These are phyloP conservation scores for Andrena bicolor DNA, from an alignment of 2,888 invertebrate genomes.

Conservation along the genomic window DNA sequence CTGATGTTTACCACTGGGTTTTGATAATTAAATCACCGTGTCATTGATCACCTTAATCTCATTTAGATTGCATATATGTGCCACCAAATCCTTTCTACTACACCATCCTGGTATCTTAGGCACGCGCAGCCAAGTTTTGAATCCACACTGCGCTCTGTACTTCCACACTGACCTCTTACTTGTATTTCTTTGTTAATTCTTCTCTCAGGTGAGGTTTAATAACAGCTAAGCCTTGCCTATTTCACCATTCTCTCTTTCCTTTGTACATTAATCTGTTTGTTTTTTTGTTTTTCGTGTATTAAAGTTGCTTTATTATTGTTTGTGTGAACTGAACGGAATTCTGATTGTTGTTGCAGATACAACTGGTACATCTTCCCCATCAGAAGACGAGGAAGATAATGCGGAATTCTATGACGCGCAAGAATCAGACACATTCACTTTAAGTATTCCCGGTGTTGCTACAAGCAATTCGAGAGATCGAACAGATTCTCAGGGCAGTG, in stretches of 20 bases:
- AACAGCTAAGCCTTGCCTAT: too few relatives aligned
- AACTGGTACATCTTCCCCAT: slow-evolving; percentile 84
- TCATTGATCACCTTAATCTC: slow-evolving; percentile 44
- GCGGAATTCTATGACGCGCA: slow-evolving; percentile 88
- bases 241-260: too few relatives aligned
- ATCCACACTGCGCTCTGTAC: too few relatives aligned
- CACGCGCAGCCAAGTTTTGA: too few relatives aligned
- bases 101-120: too few relatives aligned
- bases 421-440: slow-evolving; percentile 84
- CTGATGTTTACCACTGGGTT: slow-evolving; percentile 24
- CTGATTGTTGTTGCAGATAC: slow-evolving; percentile 75
- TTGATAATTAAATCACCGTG: slow-evolving; percentile 48
- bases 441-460: slow-evolving; percentile 78
- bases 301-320: neutral
- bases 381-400: slow-evolving; percentile 88
- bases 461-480: slow-evolving; percentile 78
- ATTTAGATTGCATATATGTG: slow-evolving; percentile 38
- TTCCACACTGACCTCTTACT: too few relatives aligned
- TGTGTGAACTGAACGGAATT: neutral
- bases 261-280: neutral
- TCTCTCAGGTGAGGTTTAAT: too few relatives aligned
- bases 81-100: too few relatives aligned
- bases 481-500: slow-evolving; percentile 83
- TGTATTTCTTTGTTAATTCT: too few relatives aligned
- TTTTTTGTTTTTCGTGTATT: neutral